Percentiles rank a stretch among this genome's conserved stretches.
Conservation (phyloP, 1,140 invertebrate species). For the Neuroterus valhalla region DNA sequence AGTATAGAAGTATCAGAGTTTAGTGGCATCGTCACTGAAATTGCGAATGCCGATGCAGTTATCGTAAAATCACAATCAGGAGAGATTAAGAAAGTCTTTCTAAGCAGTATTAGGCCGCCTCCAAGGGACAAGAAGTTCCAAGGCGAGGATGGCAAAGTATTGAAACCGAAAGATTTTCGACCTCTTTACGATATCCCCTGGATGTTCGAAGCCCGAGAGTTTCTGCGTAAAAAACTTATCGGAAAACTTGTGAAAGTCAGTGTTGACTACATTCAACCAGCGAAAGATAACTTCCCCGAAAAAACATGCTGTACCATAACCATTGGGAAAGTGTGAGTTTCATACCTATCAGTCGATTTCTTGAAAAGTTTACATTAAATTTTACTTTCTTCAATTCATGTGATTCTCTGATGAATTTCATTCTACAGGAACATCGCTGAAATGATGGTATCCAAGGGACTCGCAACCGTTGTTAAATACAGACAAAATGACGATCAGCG, state of each 20-base stretch:
- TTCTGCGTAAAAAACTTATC: slow-evolving; percentile 95
- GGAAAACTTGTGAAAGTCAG: slow-evolving; percentile 96
- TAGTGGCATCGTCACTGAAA: slow-evolving; percentile 90
- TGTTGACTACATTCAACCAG: slow-evolving; percentile 97
- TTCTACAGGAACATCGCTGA: slow-evolving; percentile 92
- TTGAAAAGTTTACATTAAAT: slow-evolving; percentile 9
- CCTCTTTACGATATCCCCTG: slow-evolving; percentile 98
- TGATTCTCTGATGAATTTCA: slow-evolving; percentile 10
- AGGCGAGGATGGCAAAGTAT: slow-evolving; percentile 79
- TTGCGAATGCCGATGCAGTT: slow-evolving; percentile 94
- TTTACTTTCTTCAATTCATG: slow-evolving; percentile 37
- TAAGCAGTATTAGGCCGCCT: slow-evolving; percentile 96
- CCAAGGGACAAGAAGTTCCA: slow-evolving; percentile 77
- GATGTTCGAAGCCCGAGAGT: slow-evolving; percentile 99
- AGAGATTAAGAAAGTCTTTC: slow-evolving; percentile 92
- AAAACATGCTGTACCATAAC: slow-evolving; percentile 96
- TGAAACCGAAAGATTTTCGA: slow-evolving; percentile 81
- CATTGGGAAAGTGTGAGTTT: slow-evolving; percentile 85
- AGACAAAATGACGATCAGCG: slow-evolving; percentile 97
- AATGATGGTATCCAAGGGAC: slow-evolving; percentile 93
- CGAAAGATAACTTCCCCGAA: slow-evolving; percentile 94
- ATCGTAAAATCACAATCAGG: slow-evolving; percentile 88
- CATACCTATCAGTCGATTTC: neutral
- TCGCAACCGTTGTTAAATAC: slow-evolving; percentile 94
- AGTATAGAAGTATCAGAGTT: slow-evolving; percentile 80